phyloP scores from a whole-genome alignment of 2,888 invertebrate genomes.

The Zelleria hepariella region DNA sequence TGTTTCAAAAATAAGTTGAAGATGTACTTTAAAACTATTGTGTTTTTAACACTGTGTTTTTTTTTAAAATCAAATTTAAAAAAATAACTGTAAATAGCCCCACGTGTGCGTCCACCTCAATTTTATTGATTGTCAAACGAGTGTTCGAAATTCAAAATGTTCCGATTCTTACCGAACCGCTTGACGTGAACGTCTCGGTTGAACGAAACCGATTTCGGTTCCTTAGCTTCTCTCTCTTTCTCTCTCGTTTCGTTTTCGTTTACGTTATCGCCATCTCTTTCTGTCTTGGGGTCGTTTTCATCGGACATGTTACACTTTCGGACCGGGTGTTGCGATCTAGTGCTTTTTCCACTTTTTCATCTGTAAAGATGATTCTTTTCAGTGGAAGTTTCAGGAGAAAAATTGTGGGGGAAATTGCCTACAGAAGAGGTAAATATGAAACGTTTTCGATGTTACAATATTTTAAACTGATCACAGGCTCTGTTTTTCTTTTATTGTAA shows the following conservation, averaged over 20 bases:
- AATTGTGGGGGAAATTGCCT: too few species aligned
- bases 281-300: constrained; percentile 53
- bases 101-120: neutral
- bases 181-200: constrained; percentile 93
- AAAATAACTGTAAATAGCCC: neutral
- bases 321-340: neutral
- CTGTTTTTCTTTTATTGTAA: too few species aligned
- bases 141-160: neutral
- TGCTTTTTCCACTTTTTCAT: constrained; percentile 45
- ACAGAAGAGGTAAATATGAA: too few species aligned
- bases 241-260: constrained; percentile 34
- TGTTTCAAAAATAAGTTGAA: too few species aligned
- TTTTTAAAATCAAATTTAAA: neutral
- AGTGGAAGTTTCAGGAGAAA: too few species aligned
- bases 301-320: constrained; percentile 40
- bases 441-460: too few species aligned
- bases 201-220: constrained; percentile 84
- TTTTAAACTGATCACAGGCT: too few species aligned
- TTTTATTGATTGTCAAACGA: neutral
- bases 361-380: constrained; percentile 50
- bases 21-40: too few species aligned
- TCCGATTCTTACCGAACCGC: constrained; percentile 80
- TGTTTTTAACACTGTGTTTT: neutral
- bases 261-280: constrained; percentile 57
- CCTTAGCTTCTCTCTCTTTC: constrained; percentile 61